Evolutionary conservation across 1,140 invertebrate genomes (phyloP), one percentile per base, ranked within the genome.

Genomic region (Dufourea novaeangliae): DNA sequence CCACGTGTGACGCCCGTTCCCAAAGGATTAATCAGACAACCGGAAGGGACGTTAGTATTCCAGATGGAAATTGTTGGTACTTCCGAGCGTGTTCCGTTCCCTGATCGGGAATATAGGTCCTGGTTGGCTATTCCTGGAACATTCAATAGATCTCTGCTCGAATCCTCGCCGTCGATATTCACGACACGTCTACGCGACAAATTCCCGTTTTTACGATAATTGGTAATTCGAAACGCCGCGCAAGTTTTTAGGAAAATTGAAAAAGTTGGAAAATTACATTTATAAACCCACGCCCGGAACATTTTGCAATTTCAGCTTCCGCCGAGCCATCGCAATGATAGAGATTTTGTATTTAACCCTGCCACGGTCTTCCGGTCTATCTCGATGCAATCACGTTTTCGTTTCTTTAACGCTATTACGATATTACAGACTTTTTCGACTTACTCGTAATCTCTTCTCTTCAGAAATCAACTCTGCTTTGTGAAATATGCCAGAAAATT

Each of bases 11-110:
- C 37, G 17, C 54, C 25, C 14, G 22, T 46, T 57, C 64, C 39
- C 29, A n/a, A 46, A 37, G 73, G 73, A 75, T 75, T 75, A 75
- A 75, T 75, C 73, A 68, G 39, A 37, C 20, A 59, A 39, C 29
- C 64, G 54, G 39, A 75, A 46, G 64, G 29, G 29, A 46, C 52
- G 64, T 59, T 59, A n/a, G n/a, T n/a, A 61, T 37, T n/a, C n/a
- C 29, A 37, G 29, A 32, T 61, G 32, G 57, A 61, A 61, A 61
- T 34, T 61, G 57, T 61, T 61, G 12, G 12, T 61, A 61, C n/a
- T 61, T 61, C 17, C 32, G 20, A 46, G 29, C 22, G 39, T 46
- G 46, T 57, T 46, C 67, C 63, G 20, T 1, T 57, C 22, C 6
- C 17, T 34, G 52, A 57, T 57, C 52, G 39, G 20, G 29, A 50